These are phyloP conservation scores for Dinomys branickii DNA, from an alignment of 2,113 vertebrate species.

Conservation along the genomic window DNA sequence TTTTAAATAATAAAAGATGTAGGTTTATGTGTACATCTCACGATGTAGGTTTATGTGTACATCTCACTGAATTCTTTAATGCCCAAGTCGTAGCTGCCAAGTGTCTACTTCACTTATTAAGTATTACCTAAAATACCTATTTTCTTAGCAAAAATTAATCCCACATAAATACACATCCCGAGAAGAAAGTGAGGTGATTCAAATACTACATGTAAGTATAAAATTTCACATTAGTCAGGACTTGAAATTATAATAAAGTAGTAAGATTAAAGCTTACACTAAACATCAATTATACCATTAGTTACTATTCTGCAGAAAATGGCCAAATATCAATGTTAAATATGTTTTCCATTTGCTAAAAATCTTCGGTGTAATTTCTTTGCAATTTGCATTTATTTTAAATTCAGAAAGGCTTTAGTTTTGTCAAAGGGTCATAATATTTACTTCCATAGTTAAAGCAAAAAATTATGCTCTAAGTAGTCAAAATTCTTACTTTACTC, in stretches of 20 bases:
- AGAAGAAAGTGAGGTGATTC: slow-evolving; percentile 11
- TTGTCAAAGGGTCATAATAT: slow-evolving; percentile 48
- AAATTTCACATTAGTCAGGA: slow-evolving; percentile 45
- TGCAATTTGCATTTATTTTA: slow-evolving; percentile 44
- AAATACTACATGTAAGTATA: slow-evolving; percentile 54
- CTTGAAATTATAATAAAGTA: not conserved
- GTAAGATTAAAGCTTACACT: not conserved
- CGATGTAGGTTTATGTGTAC: not conserved
- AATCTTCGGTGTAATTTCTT: slow-evolving; percentile 24
- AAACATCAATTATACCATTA: slow-evolving; percentile 17
- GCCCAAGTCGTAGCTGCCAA: slow-evolving; percentile 34
- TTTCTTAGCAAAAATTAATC: slow-evolving; percentile 54
- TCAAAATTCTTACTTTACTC: slow-evolving; percentile 29
- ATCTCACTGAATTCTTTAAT: slow-evolving; percentile 40
- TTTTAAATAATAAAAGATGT: slow-evolving; percentile 60
- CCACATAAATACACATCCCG: not conserved
- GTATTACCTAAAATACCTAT: slow-evolving; percentile 17
- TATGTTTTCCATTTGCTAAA: slow-evolving; percentile 51
- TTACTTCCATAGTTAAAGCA: slow-evolving; percentile 54
- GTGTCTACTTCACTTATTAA: slow-evolving; percentile 42
- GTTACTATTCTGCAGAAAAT: slow-evolving; percentile 32
- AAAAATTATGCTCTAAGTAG: slow-evolving; percentile 27
- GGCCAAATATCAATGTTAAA: slow-evolving; percentile 16
- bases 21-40: not conserved
- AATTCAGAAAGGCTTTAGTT: slow-evolving; percentile 57